Evolutionary conservation across 1,140 invertebrate genomes (phyloP).

Genomic region (Drosophila quadrilineata): DNA sequence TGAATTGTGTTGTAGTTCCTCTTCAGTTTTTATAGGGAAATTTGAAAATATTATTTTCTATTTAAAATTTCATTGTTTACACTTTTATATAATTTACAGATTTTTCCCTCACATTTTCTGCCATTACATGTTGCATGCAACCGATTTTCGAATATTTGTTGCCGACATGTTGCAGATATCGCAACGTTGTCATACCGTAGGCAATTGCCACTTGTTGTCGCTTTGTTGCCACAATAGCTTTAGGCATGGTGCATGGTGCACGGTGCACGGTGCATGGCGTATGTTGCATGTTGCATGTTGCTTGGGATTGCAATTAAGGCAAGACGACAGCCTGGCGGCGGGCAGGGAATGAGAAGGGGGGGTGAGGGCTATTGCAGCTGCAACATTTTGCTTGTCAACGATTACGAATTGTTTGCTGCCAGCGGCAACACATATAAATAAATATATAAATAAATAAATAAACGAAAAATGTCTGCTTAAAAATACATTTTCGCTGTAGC

Average conservation of each 20-base stretch:
- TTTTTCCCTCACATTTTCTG: too few relatives aligned
- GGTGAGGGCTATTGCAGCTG: slow-evolving; percentile 50
- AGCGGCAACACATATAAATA: slow-evolving; percentile 62
- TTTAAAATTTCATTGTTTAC: too few relatives aligned
- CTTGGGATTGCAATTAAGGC: slow-evolving; percentile 55
- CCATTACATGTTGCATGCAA: too few relatives aligned
- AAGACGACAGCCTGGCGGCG: not conserved
- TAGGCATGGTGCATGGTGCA: slow-evolving; percentile 25
- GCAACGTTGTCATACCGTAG: slow-evolving; percentile 15
- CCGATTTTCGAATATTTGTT: too few relatives aligned
- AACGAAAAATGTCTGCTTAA: slow-evolving; percentile 42
- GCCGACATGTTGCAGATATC: too few relatives aligned
- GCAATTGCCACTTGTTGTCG: slow-evolving; percentile 24
- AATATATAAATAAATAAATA: too few relatives aligned
- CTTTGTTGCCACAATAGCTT: not conserved
- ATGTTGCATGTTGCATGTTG: too few relatives aligned
- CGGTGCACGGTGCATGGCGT: too few relatives aligned
- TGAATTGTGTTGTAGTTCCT: too few relatives aligned
- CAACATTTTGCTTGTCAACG: slow-evolving; percentile 72
- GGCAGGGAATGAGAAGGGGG: not conserved
- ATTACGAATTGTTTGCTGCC: slow-evolving; percentile 69
- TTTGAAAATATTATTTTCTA: too few relatives aligned
- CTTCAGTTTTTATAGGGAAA: too few relatives aligned
- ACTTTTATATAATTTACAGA: too few relatives aligned
- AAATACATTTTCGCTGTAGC: slow-evolving; percentile 58